Percentiles rank a stretch among this genome's conserved stretches.
Conservation (phyloP, 2,888 invertebrate species). For the Papilio protenor region DNA sequence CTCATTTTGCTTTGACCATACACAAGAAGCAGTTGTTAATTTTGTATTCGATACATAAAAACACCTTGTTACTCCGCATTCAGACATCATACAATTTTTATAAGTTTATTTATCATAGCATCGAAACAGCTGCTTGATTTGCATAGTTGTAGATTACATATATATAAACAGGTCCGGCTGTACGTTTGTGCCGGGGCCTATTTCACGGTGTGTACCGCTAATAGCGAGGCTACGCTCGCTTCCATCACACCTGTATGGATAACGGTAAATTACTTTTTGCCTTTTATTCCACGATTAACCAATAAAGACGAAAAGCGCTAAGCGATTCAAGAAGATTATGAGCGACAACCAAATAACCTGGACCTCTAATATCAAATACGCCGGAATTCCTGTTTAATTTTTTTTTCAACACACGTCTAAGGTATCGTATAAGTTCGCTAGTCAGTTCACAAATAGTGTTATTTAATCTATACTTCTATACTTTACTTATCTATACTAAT, state of each 20-base stretch:
- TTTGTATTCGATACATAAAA: constrained; percentile 3
- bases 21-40: not conserved
- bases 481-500: too few species aligned
- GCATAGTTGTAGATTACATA: constrained; percentile 41
- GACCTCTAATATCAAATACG: not conserved
- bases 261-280: constrained; percentile 35
- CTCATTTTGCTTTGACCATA: not conserved
- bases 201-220: constrained; percentile 43
- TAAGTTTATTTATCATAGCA: constrained; percentile 39
- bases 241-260: constrained; percentile 40
- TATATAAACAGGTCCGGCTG: constrained; percentile 32
- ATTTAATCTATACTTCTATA: too few species aligned
- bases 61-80: constrained; percentile 30
- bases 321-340: not conserved
- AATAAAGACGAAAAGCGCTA: constrained; percentile 26
- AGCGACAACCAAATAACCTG: not conserved
- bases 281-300: constrained; percentile 34
- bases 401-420: not conserved
- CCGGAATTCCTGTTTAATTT: not conserved
- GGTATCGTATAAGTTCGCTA: not conserved
- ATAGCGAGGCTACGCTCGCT: constrained; percentile 23
- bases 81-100: constrained; percentile 31
- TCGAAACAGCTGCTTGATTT: constrained; percentile 40
- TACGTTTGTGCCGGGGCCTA: constrained; percentile 27
- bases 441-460: not conserved